Evolutionary conservation across 2,113 vertebrate species (phyloP).

Genomic region (Chionomys nivalis): DNA sequence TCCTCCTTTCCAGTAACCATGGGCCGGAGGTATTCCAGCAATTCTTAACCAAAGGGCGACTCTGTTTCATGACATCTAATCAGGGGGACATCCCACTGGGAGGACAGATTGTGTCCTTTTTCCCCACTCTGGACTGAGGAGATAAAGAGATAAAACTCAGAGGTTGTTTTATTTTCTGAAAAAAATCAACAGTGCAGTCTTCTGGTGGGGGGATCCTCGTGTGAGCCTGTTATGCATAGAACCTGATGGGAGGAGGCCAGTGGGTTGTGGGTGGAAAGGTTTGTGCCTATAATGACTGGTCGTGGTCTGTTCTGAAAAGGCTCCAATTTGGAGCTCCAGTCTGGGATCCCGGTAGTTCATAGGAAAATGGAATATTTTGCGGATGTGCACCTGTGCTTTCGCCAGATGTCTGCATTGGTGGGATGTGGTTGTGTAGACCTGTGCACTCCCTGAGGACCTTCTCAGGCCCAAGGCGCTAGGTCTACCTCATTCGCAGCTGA

Average conservation of each 20-base stretch:
- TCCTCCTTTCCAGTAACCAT: conserved; percentile 83
- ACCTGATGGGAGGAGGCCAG: neutral
- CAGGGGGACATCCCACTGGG: conserved; percentile 69
- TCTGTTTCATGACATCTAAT: conserved; percentile 82
- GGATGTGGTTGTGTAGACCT: neutral
- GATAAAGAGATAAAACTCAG: conserved; percentile 80
- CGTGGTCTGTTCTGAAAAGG: neutral
- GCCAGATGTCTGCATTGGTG: neutral
- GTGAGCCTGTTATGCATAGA: conserved; percentile 37
- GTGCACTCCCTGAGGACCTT: neutral
- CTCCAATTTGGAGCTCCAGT: neutral
- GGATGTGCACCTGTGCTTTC: neutral
- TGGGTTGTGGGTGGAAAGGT: neutral
- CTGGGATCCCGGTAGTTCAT: neutral
- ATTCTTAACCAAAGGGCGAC: conserved; percentile 76
- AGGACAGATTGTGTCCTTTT: conserved; percentile 75
- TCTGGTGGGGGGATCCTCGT: conserved; percentile 44
- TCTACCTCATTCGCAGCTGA: neutral
- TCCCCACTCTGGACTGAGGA: conserved; percentile 69
- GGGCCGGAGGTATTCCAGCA: conserved; percentile 73
- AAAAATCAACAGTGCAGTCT: conserved; percentile 69
- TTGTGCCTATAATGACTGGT: neutral
- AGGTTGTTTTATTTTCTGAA: conserved; percentile 73
- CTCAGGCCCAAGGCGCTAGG: neutral
- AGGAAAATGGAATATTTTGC: neutral